Evolutionary conservation across 2,797 vertebrate species (phyloP), one percentile per base, ranked within the genome.

Genomic region (Tangara arthus): DNA sequence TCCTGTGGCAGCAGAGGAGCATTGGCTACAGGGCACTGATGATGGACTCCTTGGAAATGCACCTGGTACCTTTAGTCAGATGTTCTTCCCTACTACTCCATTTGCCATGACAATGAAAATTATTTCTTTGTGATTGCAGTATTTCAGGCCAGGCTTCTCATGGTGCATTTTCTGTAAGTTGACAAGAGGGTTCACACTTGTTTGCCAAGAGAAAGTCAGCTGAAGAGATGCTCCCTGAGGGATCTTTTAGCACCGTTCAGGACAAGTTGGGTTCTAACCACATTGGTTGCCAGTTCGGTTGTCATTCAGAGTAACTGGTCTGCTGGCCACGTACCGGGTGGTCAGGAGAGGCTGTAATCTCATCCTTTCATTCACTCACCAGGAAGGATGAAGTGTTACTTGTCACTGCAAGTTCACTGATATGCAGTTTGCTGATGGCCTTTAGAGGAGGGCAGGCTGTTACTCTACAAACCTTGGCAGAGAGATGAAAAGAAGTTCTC

Each of bases 171-270:
- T 71, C 57, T 57, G 50, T 35, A 57, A 78, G 23, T 53, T 23
- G 9, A n/a, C 22, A 23, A 15, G 41, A 56, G 27, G 17, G 15
- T 84, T 90, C 71, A 26, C 6, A 8, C 16, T 46, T 86, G 11
- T 42, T 87, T 5, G 12, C 37, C 9, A 21, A 73, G 49, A 53
- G 42, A 78, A 68, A 19, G 21, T 72, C 15, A 18, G 6, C 22
- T 20, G n/a, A 82, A 76, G 68, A 84, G 60, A 9, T 49, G 10
- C 18, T 66, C 16, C 47, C 13, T 2, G 8, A 53, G 60, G 55
- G 5, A 30, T 44, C 10, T 34, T 65, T 14, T 44, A 41, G n/a
- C 0, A 0, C n/a, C 72, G 1, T 30, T 82, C 32, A 27, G 73
- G 44, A 19, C 12, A 37, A 7, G 28, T 28, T 19, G 21, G 39